Base-by-base conservation (phyloP, 2,888 invertebrate genomes). In the Myopa testacea region DNA sequence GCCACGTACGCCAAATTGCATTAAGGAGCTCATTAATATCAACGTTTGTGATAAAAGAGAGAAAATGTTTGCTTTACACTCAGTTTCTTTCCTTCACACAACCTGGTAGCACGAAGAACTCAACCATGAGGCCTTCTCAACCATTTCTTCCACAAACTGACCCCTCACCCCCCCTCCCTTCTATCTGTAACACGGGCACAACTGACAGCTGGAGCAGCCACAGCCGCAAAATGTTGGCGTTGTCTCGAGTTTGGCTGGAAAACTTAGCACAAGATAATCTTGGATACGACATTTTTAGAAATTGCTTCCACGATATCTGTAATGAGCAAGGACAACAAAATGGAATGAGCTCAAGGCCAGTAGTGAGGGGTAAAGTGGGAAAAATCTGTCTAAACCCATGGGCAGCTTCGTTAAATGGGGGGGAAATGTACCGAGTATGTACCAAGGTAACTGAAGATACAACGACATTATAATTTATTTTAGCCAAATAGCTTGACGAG, bases 381-480 rank as follows among this genome's bases (percentile, higher is more conserved):
- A 45, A 45, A 45, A 6, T 10, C 7, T 45, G 7, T 45, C 45
- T 45, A 45, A 45, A 6, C 45, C 45, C 6, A 45, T 1, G 45
- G 45, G 45, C 6, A 40, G 14, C 4, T 12, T 12, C n/a, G 58
- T 63, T 67, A 16, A 38, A 14, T 58, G 40, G 34, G 40, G 63
- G 73, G 69, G 58, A 71, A 45, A 75, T 70, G 60, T 74, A 10
- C 16, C 55, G 6, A 55, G 55, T 5, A 16, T 55, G 16, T 55
- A 55, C n/a, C 16, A 2, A n/a, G 5, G 55, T 14, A 55, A n/a
- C 55, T 55, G 55, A 55, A 3, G 55, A 55, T 16, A 84, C 86
- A 87, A 87, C 87, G 87, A 86, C 87, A 87, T 85, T 87, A 86
- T 87, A 87, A 87, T 87, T 86, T 86, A 86, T 87, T 84, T 86